Base-by-base conservation (phyloP, 35 echinoderm and acorn worm species). In the Acanthaster planci region DNA sequence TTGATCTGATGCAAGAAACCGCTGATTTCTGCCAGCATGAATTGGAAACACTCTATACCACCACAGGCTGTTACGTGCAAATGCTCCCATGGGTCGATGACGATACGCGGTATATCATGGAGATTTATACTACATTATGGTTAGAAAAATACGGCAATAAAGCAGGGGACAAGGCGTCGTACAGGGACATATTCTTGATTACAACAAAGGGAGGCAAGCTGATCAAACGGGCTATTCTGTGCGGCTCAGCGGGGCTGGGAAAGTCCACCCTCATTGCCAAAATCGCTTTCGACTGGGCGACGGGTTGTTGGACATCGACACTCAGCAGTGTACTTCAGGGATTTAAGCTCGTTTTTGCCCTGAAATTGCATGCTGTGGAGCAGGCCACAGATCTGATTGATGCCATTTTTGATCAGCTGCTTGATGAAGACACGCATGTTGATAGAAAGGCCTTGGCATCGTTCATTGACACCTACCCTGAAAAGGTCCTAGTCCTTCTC, bases 221-320 rank as follows among this genome's bases (percentile, higher is more conserved):
- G 34, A 72, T 72, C 23, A 72, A 72, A 36, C 64, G 64, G 14
- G 26, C 14, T 0, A 34, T 72, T 72, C 2, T 72, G 34, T 27
- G 64, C 23, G 64, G 64, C 22, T 72, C 64, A 72, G 19, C 64
- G 14, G 64, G 64, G 15, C 22, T 72, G 26, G 64, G 64, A 1
- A 72, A 72, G 64, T 31, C 64, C 4, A 72, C 64, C 64, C 18
- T 72, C 14, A 35, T 72, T 72, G 64, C 22, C 64, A 72, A 72
- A 72, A 35, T 72, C 3, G 64, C 64, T 21, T 72, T 27, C 34
- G 64, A 72, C 34, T 72, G 64, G 64, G 29, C 29, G 14, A 5
- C 30, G 23, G 64, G 64, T 30, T n/a, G n/a, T n/a, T n/a, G n/a
- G n/a, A n/a, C n/a, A n/a, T n/a, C n/a, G n/a, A n/a, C n/a, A n/a